phyloP scores from a whole-genome alignment of 2,113 vertebrate species.

The Gnathonemus echidnorhynchus region DNA sequence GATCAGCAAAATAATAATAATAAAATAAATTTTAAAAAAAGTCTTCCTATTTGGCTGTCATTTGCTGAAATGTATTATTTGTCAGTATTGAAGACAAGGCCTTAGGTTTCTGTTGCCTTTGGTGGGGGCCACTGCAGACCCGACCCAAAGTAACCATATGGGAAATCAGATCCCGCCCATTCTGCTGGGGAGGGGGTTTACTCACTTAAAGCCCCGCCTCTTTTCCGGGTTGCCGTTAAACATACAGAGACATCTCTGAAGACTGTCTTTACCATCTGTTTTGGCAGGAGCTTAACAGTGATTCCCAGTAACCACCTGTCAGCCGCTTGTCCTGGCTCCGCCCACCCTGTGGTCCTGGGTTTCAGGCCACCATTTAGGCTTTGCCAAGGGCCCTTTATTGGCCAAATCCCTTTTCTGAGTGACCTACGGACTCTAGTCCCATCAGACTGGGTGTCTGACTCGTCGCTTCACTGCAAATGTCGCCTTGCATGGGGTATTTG shows the following conservation, averaged over 20 bases:
- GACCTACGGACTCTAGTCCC: neutral
- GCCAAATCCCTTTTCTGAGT: neutral
- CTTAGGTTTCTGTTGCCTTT: slow-evolving; percentile 51
- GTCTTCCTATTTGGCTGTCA: neutral
- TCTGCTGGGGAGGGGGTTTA: neutral
- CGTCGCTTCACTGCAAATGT: neutral
- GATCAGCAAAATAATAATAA: neutral
- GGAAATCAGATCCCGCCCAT: neutral
- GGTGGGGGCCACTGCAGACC: slow-evolving; percentile 19
- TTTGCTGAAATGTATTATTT: neutral
- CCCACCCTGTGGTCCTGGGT: no score
- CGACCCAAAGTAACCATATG: slow-evolving; percentile 42
- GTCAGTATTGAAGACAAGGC: neutral
- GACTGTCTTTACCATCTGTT: neutral
- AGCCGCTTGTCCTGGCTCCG: neutral
- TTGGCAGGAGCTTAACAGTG: neutral
- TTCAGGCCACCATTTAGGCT: neutral
- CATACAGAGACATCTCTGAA: neutral
- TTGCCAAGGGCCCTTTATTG: neutral
- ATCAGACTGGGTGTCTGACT: neutral
- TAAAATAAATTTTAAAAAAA: neutral
- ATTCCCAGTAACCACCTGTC: neutral
- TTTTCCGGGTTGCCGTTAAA: neutral
- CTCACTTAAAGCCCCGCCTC: neutral
- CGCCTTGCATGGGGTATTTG: neutral